phyloP scores from a whole-genome alignment of 2,888 invertebrate genomes.

The Ferrisia virgata region DNA sequence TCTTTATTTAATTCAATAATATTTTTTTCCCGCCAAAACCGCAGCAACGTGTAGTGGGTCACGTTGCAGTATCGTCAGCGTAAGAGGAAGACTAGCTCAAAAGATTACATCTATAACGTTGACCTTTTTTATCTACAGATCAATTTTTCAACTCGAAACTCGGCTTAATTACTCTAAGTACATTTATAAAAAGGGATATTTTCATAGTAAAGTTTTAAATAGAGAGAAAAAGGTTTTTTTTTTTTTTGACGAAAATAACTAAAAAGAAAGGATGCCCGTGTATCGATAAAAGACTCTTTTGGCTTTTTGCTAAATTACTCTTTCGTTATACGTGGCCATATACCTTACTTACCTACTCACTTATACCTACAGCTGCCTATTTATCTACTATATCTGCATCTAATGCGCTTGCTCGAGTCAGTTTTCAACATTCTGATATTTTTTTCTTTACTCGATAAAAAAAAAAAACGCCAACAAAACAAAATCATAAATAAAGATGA shows the following conservation, averaged over 20 bases:
- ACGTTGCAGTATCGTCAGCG: neutral
- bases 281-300: neutral
- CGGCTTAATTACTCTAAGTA: neutral
- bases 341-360: too few species aligned
- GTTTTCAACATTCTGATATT: neutral
- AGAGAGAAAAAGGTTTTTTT: neutral
- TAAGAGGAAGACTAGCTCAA: too few species aligned
- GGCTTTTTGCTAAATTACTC: neutral
- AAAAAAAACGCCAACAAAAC: neutral
- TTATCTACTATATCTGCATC: too few species aligned
- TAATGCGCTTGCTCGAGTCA: neutral
- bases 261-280: neutral
- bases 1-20: neutral
- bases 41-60: neutral
- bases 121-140: neutral
- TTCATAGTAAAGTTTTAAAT: neutral
- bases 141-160: neutral
- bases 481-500: slow-evolving; percentile 14
- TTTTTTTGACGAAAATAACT: too few species aligned
- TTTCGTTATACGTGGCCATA: neutral
- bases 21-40: neutral
- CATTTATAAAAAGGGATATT: neutral
- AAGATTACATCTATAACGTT: neutral
- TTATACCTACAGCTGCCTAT: too few species aligned
- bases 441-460: neutral